Conservation (phyloP, 2,797 vertebrate genomes). For the Paedocypris micromegethes region DNA sequence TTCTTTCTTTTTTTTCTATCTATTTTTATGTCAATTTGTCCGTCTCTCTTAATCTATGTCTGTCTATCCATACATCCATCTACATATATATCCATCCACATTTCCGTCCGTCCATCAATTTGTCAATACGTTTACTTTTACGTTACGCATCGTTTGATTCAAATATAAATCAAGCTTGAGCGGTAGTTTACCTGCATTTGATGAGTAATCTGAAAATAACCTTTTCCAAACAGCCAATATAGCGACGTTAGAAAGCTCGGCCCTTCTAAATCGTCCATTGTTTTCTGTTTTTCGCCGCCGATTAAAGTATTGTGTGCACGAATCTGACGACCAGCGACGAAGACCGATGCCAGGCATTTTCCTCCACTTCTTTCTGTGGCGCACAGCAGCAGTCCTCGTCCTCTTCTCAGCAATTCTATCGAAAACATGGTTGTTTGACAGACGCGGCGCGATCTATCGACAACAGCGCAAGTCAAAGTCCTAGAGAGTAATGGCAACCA, state of each 20-base stretch:
- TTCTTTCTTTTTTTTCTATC: too few relatives aligned
- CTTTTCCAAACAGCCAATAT: conserved; percentile 70
- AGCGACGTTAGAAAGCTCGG: conserved; percentile 58
- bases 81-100: too few relatives aligned
- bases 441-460: background rate
- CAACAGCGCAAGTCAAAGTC: background rate
- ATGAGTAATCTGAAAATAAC: conserved; percentile 62
- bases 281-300: conserved; percentile 50
- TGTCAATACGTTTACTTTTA: too few relatives aligned
- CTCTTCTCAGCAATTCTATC: conserved; percentile 24
- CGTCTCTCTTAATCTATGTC: too few relatives aligned
- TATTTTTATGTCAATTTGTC: too few relatives aligned
- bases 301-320: background rate
- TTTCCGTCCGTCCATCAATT: too few relatives aligned
- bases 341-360: conserved; percentile 5
- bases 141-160: too few relatives aligned
- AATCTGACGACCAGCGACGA: background rate
- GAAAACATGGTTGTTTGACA: conserved; percentile 50
- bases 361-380: conserved; percentile 6
- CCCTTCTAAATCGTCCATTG: conserved; percentile 61
- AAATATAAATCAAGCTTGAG: too few relatives aligned
- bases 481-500: conserved; percentile 4
- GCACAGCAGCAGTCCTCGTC: conserved; percentile 14
- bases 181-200: conserved; percentile 63
- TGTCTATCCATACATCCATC: too few relatives aligned